Base-by-base conservation (phyloP, 2,113 vertebrate species). In the Setophaga kirtlandii region DNA sequence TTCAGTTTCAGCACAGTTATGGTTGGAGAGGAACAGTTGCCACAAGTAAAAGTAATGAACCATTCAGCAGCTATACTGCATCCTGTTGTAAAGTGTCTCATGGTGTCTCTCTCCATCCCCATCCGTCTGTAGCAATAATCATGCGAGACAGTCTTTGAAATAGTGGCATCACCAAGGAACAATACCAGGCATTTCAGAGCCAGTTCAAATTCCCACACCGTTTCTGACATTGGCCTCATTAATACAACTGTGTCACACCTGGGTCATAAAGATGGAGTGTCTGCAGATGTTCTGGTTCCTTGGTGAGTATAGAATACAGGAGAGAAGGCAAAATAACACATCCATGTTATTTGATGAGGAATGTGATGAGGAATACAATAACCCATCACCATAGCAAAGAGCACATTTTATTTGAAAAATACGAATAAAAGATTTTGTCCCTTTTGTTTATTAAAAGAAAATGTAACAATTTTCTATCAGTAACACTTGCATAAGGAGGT, bases 401-500 rank as follows among this genome's bases (percentile, higher is more conserved):
- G 23, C 19, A 76, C 63, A 81, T 91, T 97, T 87, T 91, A 95
- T 93, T 95, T 97, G 90, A 97, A 95, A 86, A 96, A 81, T 96
- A 67, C 74, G 58, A 96, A 79, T 94, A 94, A 93, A 92, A 73
- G 64, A 30, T 82, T 94, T 63, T 94, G 63, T 95, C 92, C 92
- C 88, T 97, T 97, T 94, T 83, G 59, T 97, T 97, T 94, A 93
- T 97, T 96, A 84, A 97, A 97, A 94, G 95, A 97, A 96, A 94
- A 67, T 22, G 49, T 94, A 79, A 94, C 75, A 87, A 85, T 75
- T 93, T 93, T 93, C 23, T 42, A 70, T 92, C 85, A 90, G 67
- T 91, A 96, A 97, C 94, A 93, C 86, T 97, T 95, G 87, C 94
- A 96, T 96, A 94, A 96, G 95, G 94, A 97, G 92, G 85, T 96